Percentiles rank a stretch among this genome's conserved stretches.
Conservation (phyloP, 2,888 invertebrate species). For the Lasioglossum lativentre region DNA sequence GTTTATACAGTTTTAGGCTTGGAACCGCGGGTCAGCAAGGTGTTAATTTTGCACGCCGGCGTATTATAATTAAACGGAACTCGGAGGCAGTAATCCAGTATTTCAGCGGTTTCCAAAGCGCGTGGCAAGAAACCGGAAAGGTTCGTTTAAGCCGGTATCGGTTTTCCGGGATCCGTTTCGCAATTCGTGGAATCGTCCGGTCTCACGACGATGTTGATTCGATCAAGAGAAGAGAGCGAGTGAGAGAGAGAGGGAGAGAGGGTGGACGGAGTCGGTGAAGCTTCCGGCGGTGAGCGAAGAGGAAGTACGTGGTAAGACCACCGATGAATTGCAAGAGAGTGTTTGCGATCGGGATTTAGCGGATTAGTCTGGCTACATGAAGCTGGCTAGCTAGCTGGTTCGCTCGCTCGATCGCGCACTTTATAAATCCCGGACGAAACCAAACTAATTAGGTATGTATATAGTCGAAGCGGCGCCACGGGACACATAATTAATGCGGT, state of each 20-base stretch:
- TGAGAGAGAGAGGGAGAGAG: not conserved
- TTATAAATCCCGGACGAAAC: constrained; percentile 63
- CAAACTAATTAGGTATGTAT: constrained; percentile 74
- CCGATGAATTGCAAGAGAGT: constrained; percentile 43
- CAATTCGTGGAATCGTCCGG: not conserved
- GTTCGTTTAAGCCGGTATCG: not conserved
- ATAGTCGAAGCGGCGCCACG: constrained; percentile 61
- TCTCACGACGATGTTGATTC: not conserved
- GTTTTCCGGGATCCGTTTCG: not conserved
- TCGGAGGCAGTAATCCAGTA: no score
- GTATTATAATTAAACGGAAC: no score
- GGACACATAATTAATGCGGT: constrained; percentile 74
- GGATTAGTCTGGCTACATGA: constrained; percentile 29
- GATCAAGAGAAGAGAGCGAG: not conserved
- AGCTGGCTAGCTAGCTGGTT: not conserved
- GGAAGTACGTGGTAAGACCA: constrained; percentile 28
- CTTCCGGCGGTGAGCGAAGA: constrained; percentile 3
- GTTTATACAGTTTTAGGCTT: no score
- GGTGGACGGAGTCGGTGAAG: not conserved
- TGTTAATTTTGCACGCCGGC: no score
- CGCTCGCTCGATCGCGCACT: constrained; percentile 37
- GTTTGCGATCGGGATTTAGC: constrained; percentile 41
- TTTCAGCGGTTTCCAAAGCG: not conserved
- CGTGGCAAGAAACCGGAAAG: not conserved
- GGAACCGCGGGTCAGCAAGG: no score